Conservation (phyloP, 2,113 vertebrate species). For the Odontesthes bonariensis region DNA sequence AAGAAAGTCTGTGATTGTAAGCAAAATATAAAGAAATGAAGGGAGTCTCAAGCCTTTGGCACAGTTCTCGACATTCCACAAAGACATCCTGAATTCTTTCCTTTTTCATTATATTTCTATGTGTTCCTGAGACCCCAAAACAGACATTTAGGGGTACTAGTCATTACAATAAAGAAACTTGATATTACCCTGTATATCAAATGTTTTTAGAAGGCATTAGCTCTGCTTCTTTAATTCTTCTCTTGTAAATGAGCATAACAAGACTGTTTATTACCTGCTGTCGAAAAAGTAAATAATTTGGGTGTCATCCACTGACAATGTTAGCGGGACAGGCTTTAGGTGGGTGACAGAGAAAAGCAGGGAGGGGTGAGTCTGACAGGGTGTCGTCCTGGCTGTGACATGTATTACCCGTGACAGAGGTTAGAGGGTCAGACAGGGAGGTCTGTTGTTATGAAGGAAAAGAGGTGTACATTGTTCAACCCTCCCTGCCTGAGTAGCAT, state of each 20-base stretch:
- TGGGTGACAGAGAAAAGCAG: constrained; percentile 10
- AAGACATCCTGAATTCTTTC: no score
- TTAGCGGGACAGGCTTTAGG: constrained; percentile 45
- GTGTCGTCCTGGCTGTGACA: constrained; percentile 78
- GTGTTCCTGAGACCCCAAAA: neutral
- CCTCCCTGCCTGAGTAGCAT: constrained; percentile 51
- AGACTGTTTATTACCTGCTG: constrained; percentile 40
- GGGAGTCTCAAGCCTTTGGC: no score
- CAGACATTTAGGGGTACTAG: neutral
- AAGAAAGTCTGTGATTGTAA: no score
- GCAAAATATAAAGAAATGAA: no score
- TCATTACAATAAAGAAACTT: neutral
- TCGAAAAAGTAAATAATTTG: constrained; percentile 51
- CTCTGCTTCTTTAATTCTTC: neutral
- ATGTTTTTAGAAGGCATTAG: neutral
- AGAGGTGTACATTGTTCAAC: constrained; percentile 78
- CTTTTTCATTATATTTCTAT: neutral
- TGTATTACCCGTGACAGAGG: constrained; percentile 85
- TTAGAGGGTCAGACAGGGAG: constrained; percentile 83
- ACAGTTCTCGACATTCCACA: no score
- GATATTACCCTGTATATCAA: neutral
- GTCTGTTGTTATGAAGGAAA: constrained; percentile 83
- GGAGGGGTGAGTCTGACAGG: constrained; percentile 64
- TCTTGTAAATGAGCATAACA: neutral
- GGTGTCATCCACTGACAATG: constrained; percentile 55